Evolutionary conservation across 92 coral and sea anemone genomes (phyloP).

Genomic region (Phymanthus crucifer): DNA sequence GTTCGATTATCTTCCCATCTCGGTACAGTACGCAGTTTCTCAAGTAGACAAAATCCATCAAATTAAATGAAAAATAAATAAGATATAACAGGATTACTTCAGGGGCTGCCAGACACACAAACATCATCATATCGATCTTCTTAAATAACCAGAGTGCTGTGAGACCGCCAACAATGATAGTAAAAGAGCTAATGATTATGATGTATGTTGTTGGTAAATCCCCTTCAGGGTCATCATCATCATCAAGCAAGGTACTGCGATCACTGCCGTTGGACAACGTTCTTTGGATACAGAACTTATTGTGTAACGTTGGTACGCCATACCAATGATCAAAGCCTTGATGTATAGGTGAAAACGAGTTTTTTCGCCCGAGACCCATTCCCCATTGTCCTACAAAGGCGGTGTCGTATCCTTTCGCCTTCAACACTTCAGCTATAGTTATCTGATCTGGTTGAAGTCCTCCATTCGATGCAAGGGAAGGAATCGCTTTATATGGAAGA

Average conservation of each 20-base stretch:
- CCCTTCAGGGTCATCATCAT: conserved; percentile 5
- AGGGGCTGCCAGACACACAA: conserved; percentile 32
- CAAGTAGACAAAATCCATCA: conserved; percentile 53
- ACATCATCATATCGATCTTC: conserved; percentile 27
- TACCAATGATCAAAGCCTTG: conserved; percentile 92
- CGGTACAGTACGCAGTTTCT: conserved; percentile 85
- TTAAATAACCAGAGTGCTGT: conserved; percentile 27
- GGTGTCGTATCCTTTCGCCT: conserved; percentile 55
- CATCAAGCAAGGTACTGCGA: background rate
- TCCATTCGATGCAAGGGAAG: conserved; percentile 87
- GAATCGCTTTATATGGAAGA: conserved; percentile 73
- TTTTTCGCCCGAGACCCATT: conserved; percentile 76
- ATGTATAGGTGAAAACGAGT: conserved; percentile 64
- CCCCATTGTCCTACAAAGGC: conserved; percentile 93
- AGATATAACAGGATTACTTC: conserved; percentile 14
- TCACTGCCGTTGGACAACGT: conserved; percentile 7
- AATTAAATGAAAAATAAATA: conserved; percentile 23
- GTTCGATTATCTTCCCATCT: conserved; percentile 67
- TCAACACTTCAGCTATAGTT: conserved; percentile 72
- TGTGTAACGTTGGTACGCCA: conserved; percentile 83
- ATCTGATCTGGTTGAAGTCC: conserved; percentile 69
- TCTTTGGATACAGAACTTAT: conserved; percentile 50
- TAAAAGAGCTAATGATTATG: conserved; percentile 1
- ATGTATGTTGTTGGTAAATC: conserved; percentile 16
- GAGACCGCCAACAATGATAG: conserved; percentile 3